phyloP scores from a whole-genome alignment of 1,140 invertebrate genomes.

The Mya arenaria region DNA sequence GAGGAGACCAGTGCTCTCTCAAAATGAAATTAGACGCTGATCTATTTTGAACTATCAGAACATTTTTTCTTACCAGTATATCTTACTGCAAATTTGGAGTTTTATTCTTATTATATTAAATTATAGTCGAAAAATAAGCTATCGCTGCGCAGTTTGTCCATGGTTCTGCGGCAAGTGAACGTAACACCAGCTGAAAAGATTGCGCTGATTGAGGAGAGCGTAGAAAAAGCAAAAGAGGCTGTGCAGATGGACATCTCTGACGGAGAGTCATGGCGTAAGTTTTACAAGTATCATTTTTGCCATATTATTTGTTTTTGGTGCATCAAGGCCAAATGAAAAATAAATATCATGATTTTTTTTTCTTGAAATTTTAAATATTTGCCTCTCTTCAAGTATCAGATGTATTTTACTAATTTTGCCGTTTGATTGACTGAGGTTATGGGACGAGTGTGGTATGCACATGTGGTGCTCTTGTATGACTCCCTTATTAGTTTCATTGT shows the following conservation, averaged over 20 bases:
- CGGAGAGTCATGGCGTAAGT: slow-evolving; percentile 89
- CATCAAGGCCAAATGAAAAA: too few species aligned
- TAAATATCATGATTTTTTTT: too few species aligned
- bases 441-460: not conserved
- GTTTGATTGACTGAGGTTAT: not conserved
- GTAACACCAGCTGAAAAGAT: slow-evolving; percentile 83
- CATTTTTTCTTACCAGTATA: not conserved
- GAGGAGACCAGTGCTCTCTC: too few species aligned
- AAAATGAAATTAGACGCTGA: too few species aligned
- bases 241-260: slow-evolving; percentile 90
- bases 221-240: slow-evolving; percentile 92
- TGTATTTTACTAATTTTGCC: too few species aligned
- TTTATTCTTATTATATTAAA: slow-evolving; percentile 6
- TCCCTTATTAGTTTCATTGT: slow-evolving; percentile 9
- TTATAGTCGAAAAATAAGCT: slow-evolving; percentile 89
- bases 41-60: not conserved
- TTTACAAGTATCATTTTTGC: too few species aligned
- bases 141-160: slow-evolving; percentile 91
- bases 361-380: too few species aligned
- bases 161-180: slow-evolving; percentile 88
- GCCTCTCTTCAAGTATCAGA: too few species aligned
- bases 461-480: not conserved
- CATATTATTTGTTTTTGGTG: too few species aligned
- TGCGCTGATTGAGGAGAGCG: slow-evolving; percentile 87
- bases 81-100: not conserved